phyloP scores from a whole-genome alignment of 2,888 invertebrate species.

The Neoscelio sp. region DNA sequence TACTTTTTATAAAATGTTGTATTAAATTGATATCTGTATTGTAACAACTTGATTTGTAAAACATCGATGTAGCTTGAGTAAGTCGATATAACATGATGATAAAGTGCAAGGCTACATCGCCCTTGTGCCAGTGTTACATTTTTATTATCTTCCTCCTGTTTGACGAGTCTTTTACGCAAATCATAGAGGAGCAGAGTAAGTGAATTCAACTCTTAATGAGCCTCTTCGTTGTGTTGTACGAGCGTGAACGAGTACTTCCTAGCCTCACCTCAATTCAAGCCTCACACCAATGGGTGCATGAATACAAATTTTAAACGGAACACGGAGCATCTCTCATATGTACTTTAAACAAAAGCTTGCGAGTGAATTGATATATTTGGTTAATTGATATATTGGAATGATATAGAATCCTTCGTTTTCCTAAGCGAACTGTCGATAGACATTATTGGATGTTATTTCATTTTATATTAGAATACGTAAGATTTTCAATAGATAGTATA shows the following conservation, averaged over 20 bases:
- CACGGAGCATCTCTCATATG: conserved; percentile 16
- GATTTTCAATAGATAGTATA: too few relatives aligned
- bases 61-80: too few relatives aligned
- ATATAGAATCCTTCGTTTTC: too few relatives aligned
- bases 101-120: not conserved
- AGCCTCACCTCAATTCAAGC: conserved; percentile 55
- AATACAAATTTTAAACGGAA: conserved; percentile 53
- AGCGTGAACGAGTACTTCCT: conserved; percentile 61
- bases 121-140: conserved; percentile 4
- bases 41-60: too few relatives aligned
- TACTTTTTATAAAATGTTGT: too few relatives aligned
- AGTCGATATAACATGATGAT: not conserved
- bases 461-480: too few relatives aligned
- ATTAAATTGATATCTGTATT: too few relatives aligned
- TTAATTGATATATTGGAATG: too few relatives aligned
- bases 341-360: conserved; percentile 39
- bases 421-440: too few relatives aligned
- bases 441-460: too few relatives aligned
- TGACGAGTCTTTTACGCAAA: conserved; percentile 29
- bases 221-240: conserved; percentile 55
- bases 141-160: conserved; percentile 14
- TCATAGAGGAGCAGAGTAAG: conserved; percentile 41
- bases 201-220: conserved; percentile 56
- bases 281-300: conserved; percentile 41
- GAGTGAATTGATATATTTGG: too few relatives aligned